Evolutionary conservation across 2,113 vertebrate species (phyloP), one percentile per base, ranked within the genome.

Genomic region (Petromus typicus): DNA sequence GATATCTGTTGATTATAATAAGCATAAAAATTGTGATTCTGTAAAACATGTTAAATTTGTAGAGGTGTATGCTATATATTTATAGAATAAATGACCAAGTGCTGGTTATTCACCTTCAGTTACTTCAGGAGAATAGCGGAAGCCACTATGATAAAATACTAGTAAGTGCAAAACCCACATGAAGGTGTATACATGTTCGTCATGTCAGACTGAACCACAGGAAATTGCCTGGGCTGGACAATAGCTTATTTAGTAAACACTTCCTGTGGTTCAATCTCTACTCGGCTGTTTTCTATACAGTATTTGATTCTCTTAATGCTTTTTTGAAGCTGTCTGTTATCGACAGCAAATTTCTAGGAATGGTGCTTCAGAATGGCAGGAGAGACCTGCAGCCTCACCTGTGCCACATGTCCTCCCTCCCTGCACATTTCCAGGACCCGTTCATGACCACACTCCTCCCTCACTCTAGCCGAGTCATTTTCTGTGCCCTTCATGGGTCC

Each of bases 11-110:
- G 57, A 54, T 80, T 93, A 23, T 40, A 59, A 69, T 45, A 54
- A 37, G 7, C 32, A n/a, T 45, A 56, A 83, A 66, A 51, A 11
- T 64, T 89, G 63, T 54, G 43, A 86, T 92, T 95, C 40, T 80
- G 45, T 48, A 95, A 76, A n/a, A 91, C 90, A 83, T 22, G 63
- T 63, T 75, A 73, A 37, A 79, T 30, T 86, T 84, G 90, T 66
- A 94, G 73, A 73, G 40, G 9, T 51, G 0, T 11, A 61, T 88
- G 43, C 8, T 66, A 95, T 76, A 63, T 81, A 93, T 90, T 93
- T 95, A 67, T 76, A 22, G 48, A 23, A 85, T 6, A 81, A 81
- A 78, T 45, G 10, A 12, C 59, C 69, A 59, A 71, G 37, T 89
- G 78, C 12, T 23, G 54, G 1, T 51, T 76, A 90, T 92, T 88